These are phyloP conservation scores for Mormyrops attenuatus DNA, from an alignment of 2,797 vertebrate species.

Conservation along the genomic window DNA sequence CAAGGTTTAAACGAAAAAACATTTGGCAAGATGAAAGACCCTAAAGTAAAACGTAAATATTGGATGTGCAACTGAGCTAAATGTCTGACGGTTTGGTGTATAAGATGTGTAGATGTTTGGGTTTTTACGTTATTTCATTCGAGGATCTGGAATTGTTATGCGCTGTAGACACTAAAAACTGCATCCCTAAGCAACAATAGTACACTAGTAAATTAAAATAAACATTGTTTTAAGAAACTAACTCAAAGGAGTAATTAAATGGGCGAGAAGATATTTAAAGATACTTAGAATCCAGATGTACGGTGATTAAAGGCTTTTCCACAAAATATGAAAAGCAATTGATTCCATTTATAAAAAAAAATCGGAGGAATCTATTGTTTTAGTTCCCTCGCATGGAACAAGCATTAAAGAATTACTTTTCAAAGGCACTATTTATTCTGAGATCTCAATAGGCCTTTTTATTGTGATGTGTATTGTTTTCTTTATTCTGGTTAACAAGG, in stretches of 20 bases:
- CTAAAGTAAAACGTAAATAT: slow-evolving; percentile 5
- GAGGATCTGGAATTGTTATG: slow-evolving; percentile 22
- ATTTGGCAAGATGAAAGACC: background rate
- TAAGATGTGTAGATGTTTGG: background rate
- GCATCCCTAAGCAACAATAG: slow-evolving; percentile 2
- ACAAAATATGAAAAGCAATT: slow-evolving; percentile 17
- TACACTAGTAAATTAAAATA: slow-evolving; percentile 5
- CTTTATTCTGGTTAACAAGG: background rate
- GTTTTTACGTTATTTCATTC: slow-evolving; percentile 15
- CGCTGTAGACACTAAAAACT: slow-evolving; percentile 15
- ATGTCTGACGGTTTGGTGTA: slow-evolving; percentile 9
- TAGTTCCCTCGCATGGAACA: background rate
- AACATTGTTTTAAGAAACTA: slow-evolving; percentile 3
- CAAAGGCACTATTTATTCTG: background rate
- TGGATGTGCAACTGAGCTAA: background rate
- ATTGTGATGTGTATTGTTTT: background rate
- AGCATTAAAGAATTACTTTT: slow-evolving; percentile 13
- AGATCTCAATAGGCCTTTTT: background rate
- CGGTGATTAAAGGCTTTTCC: slow-evolving; percentile 9
- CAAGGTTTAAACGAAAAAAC: background rate
- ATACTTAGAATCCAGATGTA: slow-evolving; percentile 20
- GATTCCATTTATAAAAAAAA: slow-evolving; percentile 8
- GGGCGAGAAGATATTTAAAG: slow-evolving; percentile 16
- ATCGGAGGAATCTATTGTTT: background rate
- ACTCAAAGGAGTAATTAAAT: slow-evolving; percentile 7